phyloP scores from a whole-genome alignment of 2,888 invertebrate genomes.

The Oasisia sp. region DNA sequence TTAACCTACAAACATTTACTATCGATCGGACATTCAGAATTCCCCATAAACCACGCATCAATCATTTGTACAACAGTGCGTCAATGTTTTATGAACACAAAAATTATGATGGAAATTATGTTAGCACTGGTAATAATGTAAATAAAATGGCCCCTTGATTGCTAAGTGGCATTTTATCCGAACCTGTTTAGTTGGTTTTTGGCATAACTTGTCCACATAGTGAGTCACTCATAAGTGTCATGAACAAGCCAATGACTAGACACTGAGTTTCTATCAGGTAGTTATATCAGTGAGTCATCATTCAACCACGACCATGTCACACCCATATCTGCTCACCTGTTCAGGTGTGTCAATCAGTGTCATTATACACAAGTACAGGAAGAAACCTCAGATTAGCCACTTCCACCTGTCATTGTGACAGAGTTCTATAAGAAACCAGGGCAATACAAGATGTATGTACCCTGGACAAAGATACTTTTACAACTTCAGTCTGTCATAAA shows the following conservation, averaged over 20 bases:
- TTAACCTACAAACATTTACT: background rate
- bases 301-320: background rate
- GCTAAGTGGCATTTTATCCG: background rate
- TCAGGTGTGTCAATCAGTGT: background rate
- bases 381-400: background rate
- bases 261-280: background rate
- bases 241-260: background rate
- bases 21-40: background rate
- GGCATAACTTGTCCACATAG: too few relatives aligned
- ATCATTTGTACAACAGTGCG: background rate
- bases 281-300: background rate
- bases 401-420: background rate
- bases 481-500: background rate
- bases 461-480: background rate
- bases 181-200: background rate
- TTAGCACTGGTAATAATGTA: background rate
- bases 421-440: background rate
- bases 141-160: background rate
- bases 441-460: background rate
- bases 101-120: background rate
- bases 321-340: background rate
- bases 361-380: background rate
- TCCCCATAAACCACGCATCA: background rate
- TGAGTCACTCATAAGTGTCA: slow-evolving; percentile 2
- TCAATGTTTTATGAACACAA: background rate